Conservation (phyloP, 1,140 invertebrate species). For the Musca vetustissima region DNA sequence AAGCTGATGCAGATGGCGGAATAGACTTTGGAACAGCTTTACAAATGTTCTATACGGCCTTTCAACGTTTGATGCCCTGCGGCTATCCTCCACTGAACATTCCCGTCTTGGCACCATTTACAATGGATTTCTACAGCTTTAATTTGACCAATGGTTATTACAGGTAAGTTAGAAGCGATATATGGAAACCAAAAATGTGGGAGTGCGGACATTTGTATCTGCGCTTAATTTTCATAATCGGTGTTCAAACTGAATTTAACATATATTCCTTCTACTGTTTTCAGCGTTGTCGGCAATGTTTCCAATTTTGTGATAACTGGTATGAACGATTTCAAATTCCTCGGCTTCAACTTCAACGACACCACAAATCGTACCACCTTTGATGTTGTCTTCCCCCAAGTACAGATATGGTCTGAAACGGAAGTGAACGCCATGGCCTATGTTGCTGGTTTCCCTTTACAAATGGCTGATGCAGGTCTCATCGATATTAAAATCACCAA, state of each 20-base stretch:
- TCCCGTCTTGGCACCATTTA: constrained; percentile 33
- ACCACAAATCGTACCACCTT: constrained; percentile 31
- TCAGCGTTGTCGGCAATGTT: constrained; percentile 32
- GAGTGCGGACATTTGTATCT: background rate
- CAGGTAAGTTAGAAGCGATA: background rate
- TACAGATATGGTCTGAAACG: constrained; percentile 36
- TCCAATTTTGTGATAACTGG: constrained; percentile 39
- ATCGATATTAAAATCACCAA: constrained; percentile 39
- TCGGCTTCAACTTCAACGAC: constrained; percentile 32
- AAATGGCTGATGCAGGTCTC: constrained; percentile 31
- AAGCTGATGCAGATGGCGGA: background rate
- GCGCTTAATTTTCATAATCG: too few species aligned
- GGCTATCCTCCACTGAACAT: constrained; percentile 34
- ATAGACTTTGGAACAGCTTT: constrained; percentile 31
- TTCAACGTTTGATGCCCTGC: constrained; percentile 39
- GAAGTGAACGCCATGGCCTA: constrained; percentile 22
- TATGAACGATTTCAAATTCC: constrained; percentile 34
- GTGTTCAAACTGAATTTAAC: too few species aligned
- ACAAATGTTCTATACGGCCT: constrained; percentile 32
- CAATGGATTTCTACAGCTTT: background rate
- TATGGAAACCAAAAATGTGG: too few species aligned
- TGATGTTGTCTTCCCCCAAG: constrained; percentile 35
- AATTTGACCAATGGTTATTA: background rate
- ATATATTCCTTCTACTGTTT: too few species aligned
- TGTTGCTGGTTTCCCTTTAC: constrained; percentile 31